Base-by-base conservation (phyloP, 2,113 vertebrate genomes). In the Oncorhynchus clarkii region DNA sequence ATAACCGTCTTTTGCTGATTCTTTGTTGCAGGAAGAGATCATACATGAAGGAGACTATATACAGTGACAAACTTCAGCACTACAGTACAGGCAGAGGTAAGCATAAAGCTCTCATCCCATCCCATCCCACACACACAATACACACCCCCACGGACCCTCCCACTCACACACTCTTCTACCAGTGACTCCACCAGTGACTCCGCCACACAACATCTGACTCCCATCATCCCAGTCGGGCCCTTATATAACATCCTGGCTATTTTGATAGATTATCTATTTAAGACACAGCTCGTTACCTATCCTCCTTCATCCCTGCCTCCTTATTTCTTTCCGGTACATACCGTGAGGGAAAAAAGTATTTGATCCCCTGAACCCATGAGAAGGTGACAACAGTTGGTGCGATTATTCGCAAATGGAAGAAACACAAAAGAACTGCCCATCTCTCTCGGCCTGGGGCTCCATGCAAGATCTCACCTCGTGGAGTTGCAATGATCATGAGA, bases 51-150 rank as follows among this genome's bases (percentile, higher is more conserved):
- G 97, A 99, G 86, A 97, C 96, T 0, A 93, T 96, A 31, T 99
- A 98, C 87, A 99, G 96, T 0, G 98, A 99, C 64, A 99, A 99
- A 75, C 89, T 99, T 13, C 98, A 99, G 88, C 98, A 99, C 85
- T 99, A 99, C 92, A 99, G 97, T 92, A 95, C 96, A 0, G 97
- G 97, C 67, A 88, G 97, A 94, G 97, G 97, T 99, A 81, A 91
- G 94, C 62, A 20, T 12, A 4, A 6, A 2, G 60, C 14, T 13
- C 24, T 27, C 1, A 8, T 8, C 11, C 54, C 13, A 8, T 8
- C 11, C 54, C 13, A 16, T 6, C 4, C 7, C 1, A 1, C 39
- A 20, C 26, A 45, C 54, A 8, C 14, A 76, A 29, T 16, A 16
- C 48, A 64, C 60, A 64, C 60, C 7, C 7, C 3, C 24, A 57